Evolutionary conservation across 2,113 vertebrate genomes (phyloP).

Genomic region (Rhagologus leucostigma): DNA sequence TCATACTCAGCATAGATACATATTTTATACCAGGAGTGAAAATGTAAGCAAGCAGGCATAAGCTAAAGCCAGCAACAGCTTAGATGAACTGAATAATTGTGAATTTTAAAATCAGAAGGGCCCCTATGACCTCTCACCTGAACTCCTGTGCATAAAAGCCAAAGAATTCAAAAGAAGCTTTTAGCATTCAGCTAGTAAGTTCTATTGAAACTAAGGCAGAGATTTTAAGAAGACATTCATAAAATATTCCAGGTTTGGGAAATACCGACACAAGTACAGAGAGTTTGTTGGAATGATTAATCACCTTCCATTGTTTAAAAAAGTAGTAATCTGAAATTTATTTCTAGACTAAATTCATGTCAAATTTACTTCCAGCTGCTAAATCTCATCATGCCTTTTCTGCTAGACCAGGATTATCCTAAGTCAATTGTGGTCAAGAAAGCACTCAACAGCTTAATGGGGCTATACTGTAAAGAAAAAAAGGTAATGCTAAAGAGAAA

Average conservation of each 20-base stretch:
- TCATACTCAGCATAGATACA: not conserved
- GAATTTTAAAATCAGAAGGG: not conserved
- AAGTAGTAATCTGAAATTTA: conserved; percentile 26
- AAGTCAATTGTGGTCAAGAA: conserved; percentile 35
- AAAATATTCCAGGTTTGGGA: not conserved
- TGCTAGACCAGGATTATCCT: conserved; percentile 28
- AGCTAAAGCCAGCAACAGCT: not conserved
- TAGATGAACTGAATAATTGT: not conserved
- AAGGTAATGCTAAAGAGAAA: not conserved
- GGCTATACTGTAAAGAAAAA: not conserved
- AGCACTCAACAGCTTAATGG: conserved; percentile 21
- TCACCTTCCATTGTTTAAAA: conserved; percentile 25
- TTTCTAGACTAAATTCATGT: conserved; percentile 45
- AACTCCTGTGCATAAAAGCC: not conserved
- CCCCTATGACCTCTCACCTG: not conserved
- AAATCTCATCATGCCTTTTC: conserved; percentile 25
- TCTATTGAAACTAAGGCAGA: not conserved
- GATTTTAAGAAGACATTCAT: not conserved
- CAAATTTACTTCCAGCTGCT: conserved; percentile 37
- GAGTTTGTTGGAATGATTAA: conserved; percentile 26
- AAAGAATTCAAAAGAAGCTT: not conserved
- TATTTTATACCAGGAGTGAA: not conserved
- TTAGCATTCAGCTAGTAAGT: not conserved
- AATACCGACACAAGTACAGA: not conserved
- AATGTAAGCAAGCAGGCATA: not conserved